Conservation (phyloP, 2,888 invertebrate genomes). For the Achlya flavicornis region DNA sequence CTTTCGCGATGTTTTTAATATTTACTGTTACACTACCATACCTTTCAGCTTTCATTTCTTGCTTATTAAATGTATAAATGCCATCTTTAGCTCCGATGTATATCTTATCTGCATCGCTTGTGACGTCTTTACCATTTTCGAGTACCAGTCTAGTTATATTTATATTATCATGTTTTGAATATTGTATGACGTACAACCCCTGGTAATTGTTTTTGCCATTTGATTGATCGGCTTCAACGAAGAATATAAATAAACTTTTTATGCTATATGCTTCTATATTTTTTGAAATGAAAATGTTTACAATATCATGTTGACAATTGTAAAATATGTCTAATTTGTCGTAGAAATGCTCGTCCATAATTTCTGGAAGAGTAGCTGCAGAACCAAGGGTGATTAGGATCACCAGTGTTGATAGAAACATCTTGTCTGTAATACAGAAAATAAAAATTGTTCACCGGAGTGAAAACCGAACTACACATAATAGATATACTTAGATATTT, state of each 20-base stretch:
- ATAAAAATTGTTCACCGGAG: too few relatives aligned
- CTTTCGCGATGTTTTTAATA: conserved; percentile 2
- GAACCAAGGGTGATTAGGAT: neutral
- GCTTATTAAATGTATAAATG: neutral
- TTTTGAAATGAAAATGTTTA: neutral
- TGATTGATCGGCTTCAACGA: neutral
- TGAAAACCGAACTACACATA: too few relatives aligned
- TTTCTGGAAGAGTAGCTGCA: neutral
- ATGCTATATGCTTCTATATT: neutral
- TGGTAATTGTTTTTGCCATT: neutral
- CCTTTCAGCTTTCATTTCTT: neutral
- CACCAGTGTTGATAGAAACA: neutral
- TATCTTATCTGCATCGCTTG: neutral
- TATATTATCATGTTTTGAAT: too few relatives aligned
- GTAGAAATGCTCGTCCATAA: neutral
- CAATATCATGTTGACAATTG: neutral
- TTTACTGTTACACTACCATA: neutral
- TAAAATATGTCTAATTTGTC: neutral
- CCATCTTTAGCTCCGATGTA: neutral
- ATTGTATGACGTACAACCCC: neutral
- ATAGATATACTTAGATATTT: too few relatives aligned
- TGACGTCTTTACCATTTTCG: too few relatives aligned
- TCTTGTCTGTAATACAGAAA: neutral
- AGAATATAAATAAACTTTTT: neutral
- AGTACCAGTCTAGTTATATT: too few relatives aligned